Percentiles rank a stretch among this genome's conserved stretches.
These are phyloP conservation scores for Lutjanus erythropterus DNA, from an alignment of 2,113 vertebrate genomes.

Conservation along the genomic window DNA sequence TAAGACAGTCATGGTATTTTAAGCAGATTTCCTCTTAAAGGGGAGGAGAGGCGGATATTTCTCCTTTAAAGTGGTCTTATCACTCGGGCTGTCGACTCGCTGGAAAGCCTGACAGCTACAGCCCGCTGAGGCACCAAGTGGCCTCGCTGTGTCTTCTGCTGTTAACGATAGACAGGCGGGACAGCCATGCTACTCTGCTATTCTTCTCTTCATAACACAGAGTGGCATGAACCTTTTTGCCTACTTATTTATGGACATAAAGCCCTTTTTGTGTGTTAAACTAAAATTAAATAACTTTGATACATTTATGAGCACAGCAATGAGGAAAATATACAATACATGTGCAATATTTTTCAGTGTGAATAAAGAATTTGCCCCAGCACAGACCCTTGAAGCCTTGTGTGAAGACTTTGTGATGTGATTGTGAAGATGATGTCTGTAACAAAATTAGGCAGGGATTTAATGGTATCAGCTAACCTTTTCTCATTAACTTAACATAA, in stretches of 20 bases:
- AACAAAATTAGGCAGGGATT: too few species aligned
- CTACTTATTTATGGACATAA: constrained; percentile 68
- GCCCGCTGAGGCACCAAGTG: constrained; percentile 56
- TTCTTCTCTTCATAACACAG: constrained; percentile 73
- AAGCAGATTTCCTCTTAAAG: constrained; percentile 79
- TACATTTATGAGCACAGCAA: constrained; percentile 38
- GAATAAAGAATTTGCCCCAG: constrained; percentile 21
- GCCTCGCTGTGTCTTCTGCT: constrained; percentile 71
- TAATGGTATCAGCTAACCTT: too few species aligned
- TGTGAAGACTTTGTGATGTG: background rate
- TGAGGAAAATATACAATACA: constrained; percentile 5
- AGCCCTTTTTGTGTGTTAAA: constrained; percentile 57
- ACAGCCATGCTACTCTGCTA: constrained; percentile 73
- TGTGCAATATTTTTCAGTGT: background rate
- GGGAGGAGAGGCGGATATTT: constrained; percentile 69
- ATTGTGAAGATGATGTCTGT: background rate
- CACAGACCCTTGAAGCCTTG: background rate
- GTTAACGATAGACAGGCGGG: constrained; percentile 76
- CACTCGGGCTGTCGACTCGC: constrained; percentile 56
- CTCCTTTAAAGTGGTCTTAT: constrained; percentile 70
- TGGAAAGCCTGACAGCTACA: constrained; percentile 60
- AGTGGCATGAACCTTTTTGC: constrained; percentile 72
- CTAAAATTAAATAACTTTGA: constrained; percentile 59
- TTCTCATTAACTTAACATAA: too few species aligned
- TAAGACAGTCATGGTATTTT: constrained; percentile 75